Base-by-base conservation (phyloP, 2,113 vertebrate genomes). In the Hydrochoerus hydrochaeris region DNA sequence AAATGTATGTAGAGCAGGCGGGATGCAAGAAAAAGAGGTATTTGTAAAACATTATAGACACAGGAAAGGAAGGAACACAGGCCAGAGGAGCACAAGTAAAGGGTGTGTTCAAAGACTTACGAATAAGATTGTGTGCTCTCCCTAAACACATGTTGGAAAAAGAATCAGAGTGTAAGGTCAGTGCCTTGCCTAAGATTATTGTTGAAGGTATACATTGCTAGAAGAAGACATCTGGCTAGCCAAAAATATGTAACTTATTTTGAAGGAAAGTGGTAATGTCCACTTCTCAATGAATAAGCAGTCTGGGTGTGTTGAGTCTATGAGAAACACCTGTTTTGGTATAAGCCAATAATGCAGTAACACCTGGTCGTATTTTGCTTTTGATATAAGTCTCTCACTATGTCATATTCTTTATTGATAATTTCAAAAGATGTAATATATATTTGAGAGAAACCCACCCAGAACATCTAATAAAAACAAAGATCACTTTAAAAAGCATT, bases 251-350 rank as follows among this genome's bases (percentile, higher is more conserved):
- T 54, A 69, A 73, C 52, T 6, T 58, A 77, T 73, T 91, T 46
- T 60, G 49, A 26, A 85, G 77, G 7, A 11, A 81, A 78, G 35
- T 54, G 49, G 82, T 62, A 38, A 87, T 90, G 14, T 28, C 84
- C 0, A 77, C 78, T 84, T 93, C 67, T 88, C 78, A 57, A 57
- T 54, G 20, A 95, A 85, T 3, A 38, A 8, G 12, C 12, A 8
- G 62, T 82, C 57, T 83, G 65, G 26, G 8, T 14, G 84, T 58
- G 88, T 88, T 57, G 62, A 75, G 17, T 57, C 67, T 62, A 44
- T 85, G 81, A 85, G 71, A 95, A 88, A 73, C 13, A 4, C 19
- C 58, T 87, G 54, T 71, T 96, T 93, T 96, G 5, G 90, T 41
- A 67, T 62, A 85, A 85, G 82, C 58, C 46, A 88, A 13, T 92